Evolutionary conservation across 2,113 vertebrate genomes (phyloP).

Genomic region (Verasper variegatus): DNA sequence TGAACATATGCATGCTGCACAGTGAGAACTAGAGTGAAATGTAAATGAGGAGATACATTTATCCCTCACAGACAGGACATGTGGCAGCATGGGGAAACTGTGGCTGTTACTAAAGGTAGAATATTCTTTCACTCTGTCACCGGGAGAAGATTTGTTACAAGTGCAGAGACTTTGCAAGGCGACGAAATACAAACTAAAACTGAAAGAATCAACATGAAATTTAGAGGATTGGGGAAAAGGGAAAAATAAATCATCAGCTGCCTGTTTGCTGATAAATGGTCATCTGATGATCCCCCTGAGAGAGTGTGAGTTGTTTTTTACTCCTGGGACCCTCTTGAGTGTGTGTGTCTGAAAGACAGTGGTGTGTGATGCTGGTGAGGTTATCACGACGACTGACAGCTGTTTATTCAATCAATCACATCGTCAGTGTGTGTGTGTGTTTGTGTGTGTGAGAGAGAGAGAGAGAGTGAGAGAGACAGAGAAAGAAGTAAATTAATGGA

Average conservation of each 20-base stretch:
- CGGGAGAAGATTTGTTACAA: background rate
- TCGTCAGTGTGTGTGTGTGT: conserved; percentile 82
- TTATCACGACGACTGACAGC: conserved; percentile 88
- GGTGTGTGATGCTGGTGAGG: conserved; percentile 76
- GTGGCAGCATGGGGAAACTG: conserved; percentile 10
- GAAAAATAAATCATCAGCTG: conserved; percentile 62
- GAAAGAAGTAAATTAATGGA: conserved; percentile 99
- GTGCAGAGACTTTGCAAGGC: background rate
- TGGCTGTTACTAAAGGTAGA: background rate
- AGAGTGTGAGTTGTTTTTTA: conserved; percentile 40
- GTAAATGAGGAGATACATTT: conserved; percentile 23
- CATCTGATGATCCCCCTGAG: conserved; percentile 47
- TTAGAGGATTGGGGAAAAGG: background rate
- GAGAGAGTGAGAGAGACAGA: conserved; percentile 67
- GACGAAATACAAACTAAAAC: too few species aligned
- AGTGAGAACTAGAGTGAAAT: conserved; percentile 7
- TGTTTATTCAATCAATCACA: conserved; percentile 97
- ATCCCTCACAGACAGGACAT: conserved; percentile 31
- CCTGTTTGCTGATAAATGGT: conserved; percentile 53
- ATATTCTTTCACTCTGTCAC: background rate
- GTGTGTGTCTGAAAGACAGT: conserved; percentile 56
- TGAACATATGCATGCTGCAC: conserved; percentile 13
- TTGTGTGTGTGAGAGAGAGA: conserved; percentile 80
- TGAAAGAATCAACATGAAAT: background rate
- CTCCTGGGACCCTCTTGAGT: conserved; percentile 63